Percentiles rank a stretch among this genome's conserved stretches.
Evolutionary conservation across 2,113 vertebrate species (phyloP).

Genomic region (Aegotheles bennettii): DNA sequence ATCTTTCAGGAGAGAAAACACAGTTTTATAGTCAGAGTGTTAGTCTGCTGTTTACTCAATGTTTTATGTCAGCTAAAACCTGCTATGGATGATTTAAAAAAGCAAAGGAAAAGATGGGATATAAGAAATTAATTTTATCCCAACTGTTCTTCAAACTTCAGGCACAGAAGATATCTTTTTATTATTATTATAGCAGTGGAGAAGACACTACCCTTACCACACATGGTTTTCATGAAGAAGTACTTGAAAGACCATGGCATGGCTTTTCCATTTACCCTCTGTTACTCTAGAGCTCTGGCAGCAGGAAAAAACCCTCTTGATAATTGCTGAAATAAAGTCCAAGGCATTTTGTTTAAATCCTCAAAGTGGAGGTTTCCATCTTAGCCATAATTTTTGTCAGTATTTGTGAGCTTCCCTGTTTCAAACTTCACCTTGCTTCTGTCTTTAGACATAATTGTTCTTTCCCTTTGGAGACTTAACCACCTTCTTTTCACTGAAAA

Average conservation of each 20-base stretch:
- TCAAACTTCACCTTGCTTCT: constrained; percentile 45
- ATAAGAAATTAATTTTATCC: neutral
- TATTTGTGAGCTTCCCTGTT: constrained; percentile 29
- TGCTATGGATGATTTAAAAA: neutral
- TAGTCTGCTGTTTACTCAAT: neutral
- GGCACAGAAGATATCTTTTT: neutral
- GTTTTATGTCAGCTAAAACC: neutral
- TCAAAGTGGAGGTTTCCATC: neutral
- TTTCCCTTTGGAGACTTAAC: constrained; percentile 38
- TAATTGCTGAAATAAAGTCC: constrained; percentile 9
- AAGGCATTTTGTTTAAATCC: neutral
- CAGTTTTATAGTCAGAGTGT: neutral
- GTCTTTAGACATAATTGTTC: constrained; percentile 25
- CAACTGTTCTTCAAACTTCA: neutral
- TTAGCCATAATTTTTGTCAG: neutral
- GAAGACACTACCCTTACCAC: neutral
- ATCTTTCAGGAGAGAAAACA: neutral
- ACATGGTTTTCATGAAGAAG: neutral
- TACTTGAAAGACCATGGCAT: neutral
- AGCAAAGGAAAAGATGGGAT: neutral
- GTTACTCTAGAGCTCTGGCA: neutral
- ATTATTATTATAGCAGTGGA: neutral
- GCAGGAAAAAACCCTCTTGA: neutral
- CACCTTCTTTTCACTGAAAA: constrained; percentile 1
- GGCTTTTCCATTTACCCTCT: neutral